Base-by-base conservation (phyloP, 2,888 invertebrate species). In the Morpho achilles region DNA sequence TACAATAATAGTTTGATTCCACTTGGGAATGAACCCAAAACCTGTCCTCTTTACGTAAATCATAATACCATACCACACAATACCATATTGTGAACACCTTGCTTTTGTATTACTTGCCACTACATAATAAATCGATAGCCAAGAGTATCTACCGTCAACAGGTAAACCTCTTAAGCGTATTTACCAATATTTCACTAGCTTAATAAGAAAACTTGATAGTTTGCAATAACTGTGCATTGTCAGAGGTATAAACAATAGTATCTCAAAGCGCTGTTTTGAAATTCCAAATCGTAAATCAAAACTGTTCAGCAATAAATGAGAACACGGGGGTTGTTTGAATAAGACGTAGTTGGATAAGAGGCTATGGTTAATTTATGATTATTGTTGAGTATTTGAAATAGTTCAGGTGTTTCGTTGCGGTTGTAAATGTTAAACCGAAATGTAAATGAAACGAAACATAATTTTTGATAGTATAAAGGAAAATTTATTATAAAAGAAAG, bases 241-340 rank as follows among this genome's bases (percentile, higher is more conserved):
- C 66, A 65, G 69, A 70, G 70, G 69, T 75, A 78, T 80, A 83
- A 83, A 82, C 84, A 86, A 81, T 75, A 74, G 62, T 68, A 73
- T 80, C 76, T 80, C 77, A 70, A 59, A 68, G 76, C 70, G 78
- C 72, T 72, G 69, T 68, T 71, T 73, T 75, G 72, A 75, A 72
- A 77, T 78, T 76, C 79, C 75, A 78, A 80, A 77, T 77, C 86
- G 80, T 87, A 89, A 88, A 89, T 88, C 84, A 87, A 76, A 87
- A 87, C 87, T 88, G 87, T 87, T 81, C 74, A 76, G 78, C 82
- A 86, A 86, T 88, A 87, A 89, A 87, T 81, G 84, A 81, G 87
- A 87, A 82, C 85, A 82, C 87, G 79, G 80, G 85, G 84, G 85
- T 84, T 82, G 79, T 84, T 87, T 87, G 85, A 88, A 87, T 87